Percentiles rank a stretch among this genome's conserved stretches.
Conservation (phyloP, 2,113 vertebrate species). For the Syngnathus floridae region DNA sequence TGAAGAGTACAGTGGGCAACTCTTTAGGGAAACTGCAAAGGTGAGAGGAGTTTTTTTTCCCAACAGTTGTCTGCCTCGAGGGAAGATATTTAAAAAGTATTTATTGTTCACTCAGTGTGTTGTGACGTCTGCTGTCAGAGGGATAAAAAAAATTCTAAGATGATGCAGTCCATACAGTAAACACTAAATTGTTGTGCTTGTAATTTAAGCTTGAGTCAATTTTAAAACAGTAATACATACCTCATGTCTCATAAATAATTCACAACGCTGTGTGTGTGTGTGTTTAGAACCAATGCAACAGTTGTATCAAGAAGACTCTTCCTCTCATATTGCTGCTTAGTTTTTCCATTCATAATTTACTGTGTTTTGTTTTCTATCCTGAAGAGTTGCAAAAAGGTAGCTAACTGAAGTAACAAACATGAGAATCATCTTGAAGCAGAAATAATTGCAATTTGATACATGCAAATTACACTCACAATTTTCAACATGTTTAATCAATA, state of each 20-base stretch:
- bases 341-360: too few species aligned
- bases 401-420: too few species aligned
- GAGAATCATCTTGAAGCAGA: too few species aligned
- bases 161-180: slow-evolving; percentile 28
- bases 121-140: not conserved
- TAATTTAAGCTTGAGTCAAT: slow-evolving; percentile 55
- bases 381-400: too few species aligned
- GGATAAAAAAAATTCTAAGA: slow-evolving; percentile 5
- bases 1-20: slow-evolving; percentile 81
- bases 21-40: slow-evolving; percentile 88
- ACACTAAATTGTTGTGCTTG: slow-evolving; percentile 55
- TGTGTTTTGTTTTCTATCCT: too few species aligned
- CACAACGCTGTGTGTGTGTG: slow-evolving; percentile 11
- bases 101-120: not conserved
- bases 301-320: too few species aligned
- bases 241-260: slow-evolving; percentile 58
- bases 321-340: too few species aligned
- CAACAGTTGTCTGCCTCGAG: not conserved
- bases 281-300: too few species aligned
- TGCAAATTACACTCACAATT: too few species aligned
- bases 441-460: too few species aligned
- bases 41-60: slow-evolving; percentile 69
- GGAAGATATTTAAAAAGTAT: not conserved
- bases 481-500: too few species aligned
- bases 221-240: slow-evolving; percentile 52